Evolutionary conservation across 2,888 invertebrate species (phyloP), one percentile per base, ranked within the genome.

Genomic region (Apeira syringaria): DNA sequence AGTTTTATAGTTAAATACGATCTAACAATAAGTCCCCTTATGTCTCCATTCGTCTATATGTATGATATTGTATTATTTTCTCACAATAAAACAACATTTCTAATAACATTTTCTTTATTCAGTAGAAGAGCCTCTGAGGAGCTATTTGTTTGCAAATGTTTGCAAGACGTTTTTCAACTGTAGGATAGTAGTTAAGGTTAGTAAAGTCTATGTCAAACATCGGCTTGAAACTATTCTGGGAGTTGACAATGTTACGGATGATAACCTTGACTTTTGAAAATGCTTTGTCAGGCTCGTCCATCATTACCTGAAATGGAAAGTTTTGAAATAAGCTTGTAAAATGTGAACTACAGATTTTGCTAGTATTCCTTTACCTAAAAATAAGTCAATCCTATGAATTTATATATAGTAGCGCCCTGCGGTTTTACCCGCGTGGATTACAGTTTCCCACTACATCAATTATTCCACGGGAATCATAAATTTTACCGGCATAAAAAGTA

Each of bases 131-230:
- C 55, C 68, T 70, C 2, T 74, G 72, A 9, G 82, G 77, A 7
- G 84, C 75, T 56, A 89, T 81, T 64, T 82, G 64, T n/a, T 71
- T 61, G 20, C 73, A 66, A 53, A 88, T 80, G 2, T 50, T 57
- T 0, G 49, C 42, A 4, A 86, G 48, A 48, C 66, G 74, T 22
- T 64, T 66, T 41, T 83, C 47, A 7, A 80, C 68, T 6, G 64
- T 67, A 1, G 78, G 72, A 45, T 80, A 79, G 32, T 74, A 40
- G 0, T 41, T 24, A 20, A 68, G 42, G 35, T 79, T 73, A 1
- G 69, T 49, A 49, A 87, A 87, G 35, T 88, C 74, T 24, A 83
- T 77, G 44, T 87, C 78, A 34, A 84, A 82, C 83, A 88, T 79
- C 15, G 88, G 84, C 33, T 64, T 65, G 1, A 81, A 39, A 5